Conservation (phyloP, 2,888 invertebrate genomes). For the Conomelus anceps region DNA sequence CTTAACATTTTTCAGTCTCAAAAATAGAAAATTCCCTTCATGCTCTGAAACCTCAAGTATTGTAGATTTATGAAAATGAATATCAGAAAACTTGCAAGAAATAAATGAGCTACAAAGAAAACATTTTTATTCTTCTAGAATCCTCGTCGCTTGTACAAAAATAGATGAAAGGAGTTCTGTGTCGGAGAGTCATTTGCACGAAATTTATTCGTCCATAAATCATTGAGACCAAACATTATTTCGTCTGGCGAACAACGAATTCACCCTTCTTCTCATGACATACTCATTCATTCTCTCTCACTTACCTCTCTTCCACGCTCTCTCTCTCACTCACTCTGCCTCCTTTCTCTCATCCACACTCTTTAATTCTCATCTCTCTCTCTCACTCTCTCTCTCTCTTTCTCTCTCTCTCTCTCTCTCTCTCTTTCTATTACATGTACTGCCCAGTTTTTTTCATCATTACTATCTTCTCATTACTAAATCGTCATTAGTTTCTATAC, state of each 20-base stretch:
- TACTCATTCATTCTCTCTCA: background rate
- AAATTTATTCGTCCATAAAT: background rate
- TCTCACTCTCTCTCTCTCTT: background rate
- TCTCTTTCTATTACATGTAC: too few relatives aligned
- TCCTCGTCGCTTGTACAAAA: background rate
- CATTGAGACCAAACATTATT: background rate
- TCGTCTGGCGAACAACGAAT: background rate
- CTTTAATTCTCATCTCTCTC: background rate
- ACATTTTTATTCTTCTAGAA: background rate
- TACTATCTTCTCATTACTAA: background rate
- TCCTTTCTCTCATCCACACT: background rate
- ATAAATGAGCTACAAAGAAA: background rate
- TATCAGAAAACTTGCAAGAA: background rate
- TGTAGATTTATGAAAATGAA: background rate
- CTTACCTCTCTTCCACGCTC: background rate
- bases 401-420: too few relatives aligned
- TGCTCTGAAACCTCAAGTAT: background rate
- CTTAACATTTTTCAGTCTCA: background rate
- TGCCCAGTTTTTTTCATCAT: too few relatives aligned
- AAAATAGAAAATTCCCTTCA: background rate
- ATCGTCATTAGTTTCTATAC: background rate
- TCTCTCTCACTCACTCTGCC: background rate
- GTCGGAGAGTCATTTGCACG: background rate
- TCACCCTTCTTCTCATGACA: too few relatives aligned
- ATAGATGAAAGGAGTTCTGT: background rate